Evolutionary conservation across 2,888 invertebrate species (phyloP), one percentile per base, ranked within the genome.

Genomic region (Idaea straminata): DNA sequence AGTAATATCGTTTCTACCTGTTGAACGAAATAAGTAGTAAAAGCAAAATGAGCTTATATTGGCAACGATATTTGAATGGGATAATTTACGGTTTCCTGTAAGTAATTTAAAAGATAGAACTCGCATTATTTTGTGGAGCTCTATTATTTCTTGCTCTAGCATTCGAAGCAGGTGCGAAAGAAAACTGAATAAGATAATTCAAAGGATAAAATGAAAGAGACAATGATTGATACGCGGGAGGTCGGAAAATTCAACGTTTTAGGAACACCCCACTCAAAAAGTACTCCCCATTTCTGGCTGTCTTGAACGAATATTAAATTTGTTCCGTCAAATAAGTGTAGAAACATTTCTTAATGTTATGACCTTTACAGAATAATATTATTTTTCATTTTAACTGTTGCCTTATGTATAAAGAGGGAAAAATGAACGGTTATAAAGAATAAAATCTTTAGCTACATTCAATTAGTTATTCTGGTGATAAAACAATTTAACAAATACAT

Each of bases 291-390:
- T 64, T 66, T 65, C 69, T 70, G 74, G 69, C 72, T 73, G 80
- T 79, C 83, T 80, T 81, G 79, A 74, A 73, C 82, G 85, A 86
- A 89, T 89, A 90, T 90, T 90, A 88, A 89, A 90, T 89, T 89
- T 85, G 83, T 81, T 80, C 82, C 84, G 85, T 85, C 85, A 86
- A 83, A 77, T 77, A 78, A 83, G 82, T 80, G 80, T 73, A 78
- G 79, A 78, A 81, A 78, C 77, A 74, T 81, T 82, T 83, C 83
- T 80, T 79, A 88, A 87, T 86, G 87, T 88, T 86, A 81, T 84
- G 85, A 87, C 84, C 83, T 83, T 82, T 79, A 72, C 75, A 70
- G 38, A 60, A 58, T 62, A 61, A 57, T 59, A 7, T 36, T 36
- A 7, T 36, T 36, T 36, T 3, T 7, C 10, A 36, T 36, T 36